A percentile compares a stretch with the other conserved stretches of the same genome.
Evolutionary conservation across 2,113 vertebrate species (phyloP).

Genomic region (Actenoides lindsayi): DNA sequence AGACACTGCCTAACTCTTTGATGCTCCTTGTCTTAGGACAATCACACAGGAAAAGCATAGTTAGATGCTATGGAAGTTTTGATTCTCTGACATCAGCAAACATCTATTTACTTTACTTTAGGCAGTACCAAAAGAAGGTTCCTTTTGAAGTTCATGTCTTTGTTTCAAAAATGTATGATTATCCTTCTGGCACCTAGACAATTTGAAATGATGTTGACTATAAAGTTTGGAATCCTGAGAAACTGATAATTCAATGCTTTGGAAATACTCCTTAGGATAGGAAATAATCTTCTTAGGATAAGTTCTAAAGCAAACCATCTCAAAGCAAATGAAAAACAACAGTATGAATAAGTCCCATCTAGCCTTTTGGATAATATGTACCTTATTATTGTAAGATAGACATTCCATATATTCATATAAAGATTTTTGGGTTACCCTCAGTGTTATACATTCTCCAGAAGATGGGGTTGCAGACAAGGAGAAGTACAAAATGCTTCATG

Average conservation of each 20-base stretch:
- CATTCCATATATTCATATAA: not conserved
- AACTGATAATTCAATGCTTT: not conserved
- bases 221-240: not conserved
- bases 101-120: not conserved
- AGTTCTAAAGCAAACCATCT: not conserved
- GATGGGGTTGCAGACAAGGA: not conserved
- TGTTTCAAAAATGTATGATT: not conserved
- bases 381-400: not conserved
- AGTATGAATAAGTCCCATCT: not conserved
- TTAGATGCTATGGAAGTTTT: not conserved
- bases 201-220: not conserved
- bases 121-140: not conserved
- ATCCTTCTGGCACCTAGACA: not conserved
- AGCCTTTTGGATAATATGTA: not conserved
- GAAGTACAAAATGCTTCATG: not conserved
- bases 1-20: not conserved
- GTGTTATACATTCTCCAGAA: not conserved
- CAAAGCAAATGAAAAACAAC: not conserved
- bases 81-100: not conserved
- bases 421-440: not conserved
- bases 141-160: not conserved
- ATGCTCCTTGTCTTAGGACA: not conserved
- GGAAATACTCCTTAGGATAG: not conserved
- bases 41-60: not conserved
- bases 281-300: not conserved